Evolutionary conservation across 2,888 invertebrate genomes (phyloP), one percentile per base, ranked within the genome.

Genomic region (Temnothorax ravouxi): DNA sequence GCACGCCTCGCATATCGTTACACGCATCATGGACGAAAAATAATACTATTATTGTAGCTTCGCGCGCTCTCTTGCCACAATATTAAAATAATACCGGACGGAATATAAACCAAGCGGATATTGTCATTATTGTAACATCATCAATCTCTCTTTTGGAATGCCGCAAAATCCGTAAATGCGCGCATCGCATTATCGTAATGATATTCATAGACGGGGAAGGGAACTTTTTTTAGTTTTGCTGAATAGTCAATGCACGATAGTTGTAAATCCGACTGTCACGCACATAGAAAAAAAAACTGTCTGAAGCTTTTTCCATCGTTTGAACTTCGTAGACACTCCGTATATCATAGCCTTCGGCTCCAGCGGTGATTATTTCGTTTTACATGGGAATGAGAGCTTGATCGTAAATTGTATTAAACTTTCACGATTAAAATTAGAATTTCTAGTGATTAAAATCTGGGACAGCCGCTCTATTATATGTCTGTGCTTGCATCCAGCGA

Each of bases 361-460:
- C 69, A 21, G 61, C 44, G 77, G 34, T 15, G 52, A 9, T 59
- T 69, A 80, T 77, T 77, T 59, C 52, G 15, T 74, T 13, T 21
- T 52, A 44, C 18, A 25, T 50, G 29, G 9, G n/a, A 67, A 67
- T 34, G 66, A 69, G 15, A 75, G 75, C 25, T 8, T 59, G 41
- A 54, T 69, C 64, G 69, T 71, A 88, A 91, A 90, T 91, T 90
- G 84, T 86, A 88, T 89, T 86, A 87, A 87, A 88, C 85, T 84
- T 71, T 86, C 85, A 86, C 86, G 86, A 91, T 90, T 91, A 90
- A 91, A 90, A 89, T 88, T 85, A 83, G 85, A 88, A 84, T 71
- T 72, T 64, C 86, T 75, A 66, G 84, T 86, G 85, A 90, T 90
- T 89, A 88, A 87, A 90, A 88, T 90, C 85, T 87, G 83, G 56